A percentile compares a stretch with the other conserved stretches of the same genome.
Evolutionary conservation across 2,113 vertebrate species (phyloP).

Genomic region (Solea senegalensis): DNA sequence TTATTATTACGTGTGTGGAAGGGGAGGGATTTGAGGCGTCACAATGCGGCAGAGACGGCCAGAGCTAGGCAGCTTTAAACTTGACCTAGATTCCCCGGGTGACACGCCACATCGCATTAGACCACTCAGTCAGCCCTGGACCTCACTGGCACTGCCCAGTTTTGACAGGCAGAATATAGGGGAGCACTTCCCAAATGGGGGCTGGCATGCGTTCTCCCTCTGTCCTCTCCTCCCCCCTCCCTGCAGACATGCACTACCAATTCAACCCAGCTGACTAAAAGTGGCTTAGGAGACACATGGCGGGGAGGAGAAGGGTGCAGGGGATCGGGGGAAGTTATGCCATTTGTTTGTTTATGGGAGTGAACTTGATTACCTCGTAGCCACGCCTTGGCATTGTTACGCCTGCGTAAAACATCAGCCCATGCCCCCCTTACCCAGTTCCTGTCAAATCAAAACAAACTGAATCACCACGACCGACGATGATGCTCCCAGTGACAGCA

Average conservation of each 20-base stretch:
- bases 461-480: conserved; percentile 20
- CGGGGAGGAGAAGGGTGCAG: not conserved
- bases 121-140: conserved; percentile 76
- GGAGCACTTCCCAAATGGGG: conserved; percentile 81
- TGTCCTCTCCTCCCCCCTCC: not conserved
- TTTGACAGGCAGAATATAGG: conserved; percentile 85
- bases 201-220: conserved; percentile 53
- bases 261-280: conserved; percentile 68
- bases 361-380: conserved; percentile 57
- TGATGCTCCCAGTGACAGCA: conserved; percentile 27
- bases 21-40: conserved; percentile 54
- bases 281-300: conserved; percentile 43
- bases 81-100: conserved; percentile 88
- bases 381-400: conserved; percentile 57
- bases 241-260: conserved; percentile 23
- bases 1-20: conserved; percentile 34
- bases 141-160: conserved; percentile 80
- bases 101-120: conserved; percentile 88
- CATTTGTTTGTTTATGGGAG: conserved; percentile 65
- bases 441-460: conserved; percentile 66
- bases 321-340: not conserved
- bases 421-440: conserved; percentile 59
- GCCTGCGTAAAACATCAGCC: conserved; percentile 55
- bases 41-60: conserved; percentile 67
- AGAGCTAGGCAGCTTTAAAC: conserved; percentile 80